A percentile compares a stretch with the other conserved stretches of the same genome.
Evolutionary conservation across 2,113 vertebrate species (phyloP).

Genomic region (Paedocypris sp.): DNA sequence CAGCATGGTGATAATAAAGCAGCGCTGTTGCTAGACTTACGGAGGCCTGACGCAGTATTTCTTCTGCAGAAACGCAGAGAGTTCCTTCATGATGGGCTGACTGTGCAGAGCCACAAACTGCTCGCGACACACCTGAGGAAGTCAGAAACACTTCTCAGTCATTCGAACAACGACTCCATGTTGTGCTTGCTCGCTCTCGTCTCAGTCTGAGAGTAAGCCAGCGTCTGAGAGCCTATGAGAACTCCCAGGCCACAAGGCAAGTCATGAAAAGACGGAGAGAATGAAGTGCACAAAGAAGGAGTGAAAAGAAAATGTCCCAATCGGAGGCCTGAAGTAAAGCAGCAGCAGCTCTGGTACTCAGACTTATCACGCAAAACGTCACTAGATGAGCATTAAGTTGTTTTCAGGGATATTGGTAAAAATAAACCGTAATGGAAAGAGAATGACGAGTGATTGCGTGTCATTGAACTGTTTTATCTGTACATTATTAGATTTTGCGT

Average conservation of each 20-base stretch:
- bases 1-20: not conserved
- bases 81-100: conserved; percentile 78
- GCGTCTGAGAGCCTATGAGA: too few relatives aligned
- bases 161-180: too few relatives aligned
- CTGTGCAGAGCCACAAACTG: conserved; percentile 86
- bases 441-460: too few relatives aligned
- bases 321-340: not conserved
- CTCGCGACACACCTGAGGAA: conserved; percentile 80
- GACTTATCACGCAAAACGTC: too few relatives aligned
- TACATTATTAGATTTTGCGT: too few relatives aligned
- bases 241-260: not conserved
- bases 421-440: too few relatives aligned
- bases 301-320: not conserved
- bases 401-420: too few relatives aligned
- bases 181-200: conserved; percentile 1
- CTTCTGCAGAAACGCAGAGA: conserved; percentile 72
- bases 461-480: too few relatives aligned
- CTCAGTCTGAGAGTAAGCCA: too few relatives aligned
- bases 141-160: conserved; percentile 1
- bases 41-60: conserved; percentile 61
- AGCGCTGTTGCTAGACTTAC: conserved; percentile 48
- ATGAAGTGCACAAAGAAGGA: not conserved
- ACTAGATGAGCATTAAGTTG: too few relatives aligned
- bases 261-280: not conserved
- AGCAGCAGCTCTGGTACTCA: too few relatives aligned